phyloP scores from a whole-genome alignment of 1,140 invertebrate genomes.

The Drosophila suzukii region DNA sequence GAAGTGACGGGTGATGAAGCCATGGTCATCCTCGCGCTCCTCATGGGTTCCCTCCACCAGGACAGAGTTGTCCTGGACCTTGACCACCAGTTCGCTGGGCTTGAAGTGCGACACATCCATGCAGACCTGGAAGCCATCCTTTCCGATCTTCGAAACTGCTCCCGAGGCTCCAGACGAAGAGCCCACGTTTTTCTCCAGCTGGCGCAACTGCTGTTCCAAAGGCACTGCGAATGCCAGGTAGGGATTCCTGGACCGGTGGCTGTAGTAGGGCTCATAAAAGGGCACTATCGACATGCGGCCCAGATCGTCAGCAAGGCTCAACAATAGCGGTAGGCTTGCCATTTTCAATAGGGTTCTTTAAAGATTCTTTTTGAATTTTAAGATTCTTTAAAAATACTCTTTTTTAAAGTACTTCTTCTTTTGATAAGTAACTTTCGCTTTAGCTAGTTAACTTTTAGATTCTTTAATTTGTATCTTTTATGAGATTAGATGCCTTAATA shows the following conservation, averaged over 20 bases:
- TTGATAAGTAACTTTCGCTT: background rate
- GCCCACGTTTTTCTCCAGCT: conserved; percentile 46
- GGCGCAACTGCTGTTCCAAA: conserved; percentile 56
- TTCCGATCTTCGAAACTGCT: conserved; percentile 79
- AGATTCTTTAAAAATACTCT: background rate
- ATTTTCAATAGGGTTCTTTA: conserved; percentile 33
- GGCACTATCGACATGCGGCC: conserved; percentile 68
- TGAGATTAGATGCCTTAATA: too few species aligned
- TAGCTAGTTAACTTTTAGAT: too few species aligned
- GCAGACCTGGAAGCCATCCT: conserved; percentile 88
- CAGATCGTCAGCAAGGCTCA: conserved; percentile 75
- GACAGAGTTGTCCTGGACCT: conserved; percentile 89
- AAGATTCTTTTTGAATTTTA: background rate
- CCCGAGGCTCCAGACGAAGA: background rate
- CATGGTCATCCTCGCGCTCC: conserved; percentile 90
- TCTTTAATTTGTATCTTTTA: too few species aligned
- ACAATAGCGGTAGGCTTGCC: conserved; percentile 68
- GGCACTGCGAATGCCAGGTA: conserved; percentile 43
- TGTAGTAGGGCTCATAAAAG: conserved; percentile 62
- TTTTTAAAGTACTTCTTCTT: background rate
- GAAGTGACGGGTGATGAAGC: conserved; percentile 90
- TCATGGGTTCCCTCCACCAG: conserved; percentile 91
- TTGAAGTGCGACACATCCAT: conserved; percentile 94
- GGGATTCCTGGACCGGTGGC: conserved; percentile 53
- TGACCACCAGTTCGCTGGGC: conserved; percentile 93